Evolutionary conservation across 2,888 invertebrate genomes (phyloP), one percentile per base, ranked within the genome.

Genomic region (Bhutanitis thaidina): DNA sequence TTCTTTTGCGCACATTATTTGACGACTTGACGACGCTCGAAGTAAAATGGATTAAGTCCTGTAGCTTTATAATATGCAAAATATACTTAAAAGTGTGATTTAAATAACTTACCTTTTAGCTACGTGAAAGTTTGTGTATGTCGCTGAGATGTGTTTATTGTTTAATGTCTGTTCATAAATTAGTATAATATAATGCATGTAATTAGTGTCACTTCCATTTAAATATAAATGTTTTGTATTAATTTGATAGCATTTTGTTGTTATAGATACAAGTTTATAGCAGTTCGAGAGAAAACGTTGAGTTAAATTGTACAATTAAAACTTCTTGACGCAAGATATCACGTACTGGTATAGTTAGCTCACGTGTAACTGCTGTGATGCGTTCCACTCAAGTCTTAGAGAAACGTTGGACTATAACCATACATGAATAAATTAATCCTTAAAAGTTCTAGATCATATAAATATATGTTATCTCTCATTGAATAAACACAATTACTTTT

Each of bases 381-480:
- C 57, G 53, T 60, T 53, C 36, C 52, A 38, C 43, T 57, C 59
- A n/a, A 53, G 51, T 64, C 10, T 67, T 56, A 58, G 53, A 56
- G 59, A 55, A 57, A 55, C 61, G 64, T 59, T 64, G 67, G 61
- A 69, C 65, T 68, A 40, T 70, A 56, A 69, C 54, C 25, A 12
- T 54, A 52, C 48, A 39, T 56, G 48, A 43, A 69, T 68, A 69
- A 69, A 74, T 75, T 77, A 79, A 77, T 80, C 73, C 73, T 77
- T 72, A 77, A 84, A 71, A 77, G 81, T 89, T 89, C 88, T 89
- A 89, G 88, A 88, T 89, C 88, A 87, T 89, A 89, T 87, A 84
- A 88, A 88, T 89, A 88, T 88, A 86, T 80, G 62, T 73, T 70
- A 71, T 64, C 54, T 55, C 51, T 45, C 35, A 55, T 53, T n/a